Base-by-base conservation (phyloP, 2,113 vertebrate species). In the Tapirus terrestris region DNA sequence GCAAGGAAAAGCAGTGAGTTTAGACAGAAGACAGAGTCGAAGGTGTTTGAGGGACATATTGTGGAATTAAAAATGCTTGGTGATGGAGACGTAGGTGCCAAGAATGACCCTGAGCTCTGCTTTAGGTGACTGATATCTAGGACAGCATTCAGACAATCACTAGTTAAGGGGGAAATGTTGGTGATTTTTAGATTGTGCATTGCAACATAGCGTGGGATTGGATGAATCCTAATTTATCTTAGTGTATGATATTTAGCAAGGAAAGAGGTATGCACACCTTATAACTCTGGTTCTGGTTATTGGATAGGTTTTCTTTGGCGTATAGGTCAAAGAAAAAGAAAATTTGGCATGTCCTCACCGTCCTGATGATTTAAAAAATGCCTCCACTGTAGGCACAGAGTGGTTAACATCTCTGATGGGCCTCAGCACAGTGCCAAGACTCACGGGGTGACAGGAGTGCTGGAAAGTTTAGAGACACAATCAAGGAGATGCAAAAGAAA, bases 401-500 rank as follows among this genome's bases (percentile, higher is more conserved):
- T 68, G 6, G 77, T 96, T 90, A 89, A 87, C 23, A 27, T 91
- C 73, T 82, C 70, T 97, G 96, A 96, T 81, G 92, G 94, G 83
- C 79, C 72, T 92, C 76, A 80, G 39, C 23, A 84, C 83, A 76
- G 63, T 72, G 65, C 75, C 95, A 96, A 95, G 86, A 83, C 77
- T 95, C 91, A 27, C 58, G 43, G 20, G 51, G 51, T 91, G 53
- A 86, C 45, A 87, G 58, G 29, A 45, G 65, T 43, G 10, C 36
- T 89, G 80, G 94, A 94, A 70, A 93, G 73, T 39, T 75, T 85
- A 84, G 85, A 95, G 48, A 87, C 58, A 87, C 72, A 91, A 94
- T 81, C 76, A 93, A 86, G 90, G 60, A 96, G 80, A 93, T 63
- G 93, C 80, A 31, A 84, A 95, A 93, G 83, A 77, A 92, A 94